phyloP scores from a whole-genome alignment of 2,888 invertebrate species.

The Cephonodes hylas region DNA sequence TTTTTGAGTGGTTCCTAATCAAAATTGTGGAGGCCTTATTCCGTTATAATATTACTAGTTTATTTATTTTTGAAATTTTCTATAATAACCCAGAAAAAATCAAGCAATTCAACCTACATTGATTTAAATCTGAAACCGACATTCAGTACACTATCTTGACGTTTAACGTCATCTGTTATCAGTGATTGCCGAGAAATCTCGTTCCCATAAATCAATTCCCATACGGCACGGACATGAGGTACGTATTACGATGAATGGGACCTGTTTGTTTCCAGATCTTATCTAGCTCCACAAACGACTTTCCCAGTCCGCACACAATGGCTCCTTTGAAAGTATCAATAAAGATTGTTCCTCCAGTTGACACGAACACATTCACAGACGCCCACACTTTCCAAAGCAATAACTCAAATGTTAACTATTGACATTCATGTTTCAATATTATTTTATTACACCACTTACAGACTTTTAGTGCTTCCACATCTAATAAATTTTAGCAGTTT shows the following conservation, averaged over 20 bases:
- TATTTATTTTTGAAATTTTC: too few relatives aligned
- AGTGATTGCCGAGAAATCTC: conserved; percentile 3
- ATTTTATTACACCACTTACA: conserved; percentile 17
- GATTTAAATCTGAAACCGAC: too few relatives aligned
- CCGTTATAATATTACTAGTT: too few relatives aligned
- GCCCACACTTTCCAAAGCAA: conserved; percentile 28
- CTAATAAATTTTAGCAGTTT: conserved; percentile 23
- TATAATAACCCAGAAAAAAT: too few relatives aligned
- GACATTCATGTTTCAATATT: conserved; percentile 4
- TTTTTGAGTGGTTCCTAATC: too few relatives aligned
- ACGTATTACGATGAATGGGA: conserved; percentile 27
- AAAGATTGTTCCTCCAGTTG: conserved; percentile 23
- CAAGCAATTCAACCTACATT: too few relatives aligned
- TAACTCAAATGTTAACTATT: conserved; percentile 23
- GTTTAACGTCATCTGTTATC: background rate
- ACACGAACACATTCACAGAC: conserved; percentile 25
- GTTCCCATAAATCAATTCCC: conserved; percentile 15
- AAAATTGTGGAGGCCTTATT: too few relatives aligned
- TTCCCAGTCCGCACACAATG: conserved; percentile 51
- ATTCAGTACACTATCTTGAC: background rate
- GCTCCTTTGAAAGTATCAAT: conserved; percentile 39
- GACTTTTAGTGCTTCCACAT: conserved; percentile 19
- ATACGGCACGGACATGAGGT: conserved; percentile 34
- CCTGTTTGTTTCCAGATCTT: conserved; percentile 31
- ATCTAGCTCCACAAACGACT: conserved; percentile 38